Evolutionary conservation across 1,140 invertebrate genomes (phyloP).

Genomic region (Psix sp.): DNA sequence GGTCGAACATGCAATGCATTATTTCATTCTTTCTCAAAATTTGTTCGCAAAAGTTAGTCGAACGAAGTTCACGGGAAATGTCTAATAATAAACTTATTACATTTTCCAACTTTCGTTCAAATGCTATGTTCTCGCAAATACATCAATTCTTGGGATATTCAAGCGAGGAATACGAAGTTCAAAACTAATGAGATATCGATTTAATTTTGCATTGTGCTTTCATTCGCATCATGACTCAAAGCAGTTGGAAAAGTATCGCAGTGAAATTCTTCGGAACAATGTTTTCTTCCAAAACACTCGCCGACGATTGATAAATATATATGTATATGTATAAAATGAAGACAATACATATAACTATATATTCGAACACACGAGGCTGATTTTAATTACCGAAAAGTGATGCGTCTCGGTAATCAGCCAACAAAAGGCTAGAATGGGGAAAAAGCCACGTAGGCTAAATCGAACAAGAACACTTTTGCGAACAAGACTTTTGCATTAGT

Average conservation of each 20-base stretch:
- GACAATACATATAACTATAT: slow-evolving; percentile 49
- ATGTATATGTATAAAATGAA: slow-evolving; percentile 54
- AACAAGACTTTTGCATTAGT: slow-evolving; percentile 57
- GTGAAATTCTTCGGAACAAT: slow-evolving; percentile 38
- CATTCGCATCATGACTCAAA: not conserved
- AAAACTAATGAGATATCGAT: slow-evolving; percentile 54
- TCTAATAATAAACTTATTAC: slow-evolving; percentile 59
- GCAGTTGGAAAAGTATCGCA: slow-evolving; percentile 8
- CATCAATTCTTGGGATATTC: slow-evolving; percentile 50
- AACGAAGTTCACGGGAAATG: slow-evolving; percentile 49
- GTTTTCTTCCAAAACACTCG: slow-evolving; percentile 54
- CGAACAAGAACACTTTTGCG: slow-evolving; percentile 50
- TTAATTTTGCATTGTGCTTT: slow-evolving; percentile 31
- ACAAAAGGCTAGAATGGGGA: slow-evolving; percentile 48
- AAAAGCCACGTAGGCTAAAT: slow-evolving; percentile 51
- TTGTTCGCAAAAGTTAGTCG: slow-evolving; percentile 47
- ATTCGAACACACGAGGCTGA: no score
- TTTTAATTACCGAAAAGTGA: slow-evolving; percentile 31
- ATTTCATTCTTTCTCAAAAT: slow-evolving; percentile 55
- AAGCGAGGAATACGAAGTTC: slow-evolving; percentile 44
- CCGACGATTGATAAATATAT: slow-evolving; percentile 42
- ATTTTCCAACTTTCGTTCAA: slow-evolving; percentile 56
- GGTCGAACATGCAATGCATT: slow-evolving; percentile 48
- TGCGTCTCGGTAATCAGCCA: slow-evolving; percentile 55
- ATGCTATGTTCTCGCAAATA: slow-evolving; percentile 44